These are phyloP conservation scores for Allacma fusca DNA, from an alignment of 2,888 invertebrate genomes.

Conservation along the genomic window DNA sequence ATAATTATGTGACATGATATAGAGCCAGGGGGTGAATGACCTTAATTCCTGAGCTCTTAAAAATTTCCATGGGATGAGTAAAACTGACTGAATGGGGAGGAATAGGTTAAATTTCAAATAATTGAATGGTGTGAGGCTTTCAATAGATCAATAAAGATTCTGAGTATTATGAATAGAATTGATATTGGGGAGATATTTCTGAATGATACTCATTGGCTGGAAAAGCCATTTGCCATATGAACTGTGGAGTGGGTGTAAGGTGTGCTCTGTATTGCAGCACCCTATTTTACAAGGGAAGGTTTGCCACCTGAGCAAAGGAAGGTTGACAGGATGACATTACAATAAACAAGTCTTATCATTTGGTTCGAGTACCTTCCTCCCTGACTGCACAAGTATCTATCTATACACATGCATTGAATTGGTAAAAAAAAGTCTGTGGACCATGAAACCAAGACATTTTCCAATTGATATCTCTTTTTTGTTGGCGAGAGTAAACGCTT, in stretches of 20 bases:
- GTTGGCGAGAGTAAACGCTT: conserved; percentile 12
- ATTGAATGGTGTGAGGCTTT: no score
- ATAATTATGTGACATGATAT: no score
- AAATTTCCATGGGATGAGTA: no score
- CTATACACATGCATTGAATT: background rate
- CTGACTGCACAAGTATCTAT: background rate
- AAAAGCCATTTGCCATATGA: background rate
- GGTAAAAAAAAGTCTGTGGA: background rate
- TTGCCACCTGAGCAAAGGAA: conserved; percentile 23
- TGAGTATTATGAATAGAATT: no score
- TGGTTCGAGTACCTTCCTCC: conserved; percentile 1
- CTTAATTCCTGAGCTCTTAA: no score
- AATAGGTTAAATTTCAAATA: no score
- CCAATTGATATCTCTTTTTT: conserved; percentile 16
- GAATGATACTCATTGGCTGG: background rate
- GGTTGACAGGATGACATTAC: conserved; percentile 5
- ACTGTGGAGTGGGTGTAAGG: background rate
- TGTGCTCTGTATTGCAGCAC: background rate
- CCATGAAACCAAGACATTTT: conserved; percentile 16
- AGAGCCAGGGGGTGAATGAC: no score
- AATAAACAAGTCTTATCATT: conserved; percentile 37
- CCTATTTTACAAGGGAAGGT: background rate
- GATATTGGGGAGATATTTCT: no score
- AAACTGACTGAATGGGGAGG: no score
- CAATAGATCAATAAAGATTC: no score